A percentile compares a stretch with the other conserved stretches of the same genome.
Conservation (phyloP, 2,113 vertebrate species). For the Cololabis saira region DNA sequence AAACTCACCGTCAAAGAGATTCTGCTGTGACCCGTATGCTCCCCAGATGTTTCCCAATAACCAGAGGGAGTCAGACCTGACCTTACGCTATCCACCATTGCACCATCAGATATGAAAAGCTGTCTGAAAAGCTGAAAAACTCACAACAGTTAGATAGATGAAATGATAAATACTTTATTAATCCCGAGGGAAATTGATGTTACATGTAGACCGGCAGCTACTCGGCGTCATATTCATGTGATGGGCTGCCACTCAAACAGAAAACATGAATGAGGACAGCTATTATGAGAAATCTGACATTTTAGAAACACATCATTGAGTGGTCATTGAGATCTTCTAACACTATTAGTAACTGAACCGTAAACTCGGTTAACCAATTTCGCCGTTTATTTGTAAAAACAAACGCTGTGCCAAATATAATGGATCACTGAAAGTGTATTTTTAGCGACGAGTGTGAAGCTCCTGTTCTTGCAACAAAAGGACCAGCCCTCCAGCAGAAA, state of each 20-base stretch:
- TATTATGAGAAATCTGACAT: constrained; percentile 3
- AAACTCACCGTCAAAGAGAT: constrained; percentile 21
- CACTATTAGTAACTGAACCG: neutral
- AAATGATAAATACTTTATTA: no score
- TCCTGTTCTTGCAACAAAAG: constrained; percentile 56
- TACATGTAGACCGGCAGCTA: neutral
- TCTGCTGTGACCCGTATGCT: constrained; percentile 49
- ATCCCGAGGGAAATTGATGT: neutral
- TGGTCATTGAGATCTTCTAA: neutral
- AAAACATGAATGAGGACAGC: neutral
- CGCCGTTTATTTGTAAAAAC: neutral
- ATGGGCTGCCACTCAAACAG: neutral
- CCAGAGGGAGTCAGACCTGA: constrained; percentile 27
- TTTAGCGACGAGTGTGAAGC: constrained; percentile 5
- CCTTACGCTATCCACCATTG: constrained; percentile 1
- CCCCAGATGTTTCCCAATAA: constrained; percentile 72
- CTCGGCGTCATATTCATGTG: neutral
- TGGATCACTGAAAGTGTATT: neutral
- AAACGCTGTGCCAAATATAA: constrained; percentile 1
- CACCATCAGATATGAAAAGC: neutral
- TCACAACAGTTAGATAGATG: no score
- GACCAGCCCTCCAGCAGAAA: constrained; percentile 67
- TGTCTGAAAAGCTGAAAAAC: neutral
- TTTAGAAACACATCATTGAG: neutral
- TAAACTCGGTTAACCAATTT: neutral